A percentile compares a stretch with the other conserved stretches of the same genome.
Evolutionary conservation across 35 echinoderm and acorn worm genomes (phyloP).

Genomic region (Anneissia japonica): DNA sequence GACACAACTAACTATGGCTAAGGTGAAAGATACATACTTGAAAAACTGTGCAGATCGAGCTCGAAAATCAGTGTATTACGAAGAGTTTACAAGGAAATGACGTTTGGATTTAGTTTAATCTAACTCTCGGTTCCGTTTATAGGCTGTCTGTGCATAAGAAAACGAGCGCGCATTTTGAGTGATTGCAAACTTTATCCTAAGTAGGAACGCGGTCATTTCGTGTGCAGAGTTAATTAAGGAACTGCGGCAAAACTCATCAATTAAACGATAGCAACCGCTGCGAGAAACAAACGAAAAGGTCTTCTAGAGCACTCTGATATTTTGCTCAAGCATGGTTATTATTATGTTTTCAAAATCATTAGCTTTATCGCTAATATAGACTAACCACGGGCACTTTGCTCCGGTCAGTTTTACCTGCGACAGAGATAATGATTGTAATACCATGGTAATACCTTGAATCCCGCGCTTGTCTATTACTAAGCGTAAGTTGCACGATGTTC

Average conservation of each 20-base stretch:
- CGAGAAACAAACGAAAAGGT: neutral
- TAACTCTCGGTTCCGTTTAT: no score
- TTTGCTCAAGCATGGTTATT: neutral
- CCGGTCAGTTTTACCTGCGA: neutral
- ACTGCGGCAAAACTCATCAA: neutral
- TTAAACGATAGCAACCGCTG: neutral
- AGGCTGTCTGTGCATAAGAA: no score
- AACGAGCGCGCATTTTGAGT: no score
- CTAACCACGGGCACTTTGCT: neutral
- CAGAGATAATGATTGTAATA: neutral
- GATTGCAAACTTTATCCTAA: no score
- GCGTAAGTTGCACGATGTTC: neutral
- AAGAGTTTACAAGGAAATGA: no score
- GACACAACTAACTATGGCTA: no score
- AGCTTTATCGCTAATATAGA: neutral
- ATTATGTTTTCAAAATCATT: neutral
- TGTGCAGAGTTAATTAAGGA: neutral
- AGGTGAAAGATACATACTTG: no score
- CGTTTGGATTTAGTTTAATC: no score
- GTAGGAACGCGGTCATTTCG: no score
- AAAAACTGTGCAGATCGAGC: no score
- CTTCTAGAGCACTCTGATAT: neutral
- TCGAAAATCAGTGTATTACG: no score
- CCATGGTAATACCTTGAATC: neutral
- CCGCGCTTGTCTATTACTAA: neutral